Percentiles rank a stretch among this genome's conserved stretches.
phyloP scores from a whole-genome alignment of 2,113 vertebrate species.

The Ageneiosus marmoratus region DNA sequence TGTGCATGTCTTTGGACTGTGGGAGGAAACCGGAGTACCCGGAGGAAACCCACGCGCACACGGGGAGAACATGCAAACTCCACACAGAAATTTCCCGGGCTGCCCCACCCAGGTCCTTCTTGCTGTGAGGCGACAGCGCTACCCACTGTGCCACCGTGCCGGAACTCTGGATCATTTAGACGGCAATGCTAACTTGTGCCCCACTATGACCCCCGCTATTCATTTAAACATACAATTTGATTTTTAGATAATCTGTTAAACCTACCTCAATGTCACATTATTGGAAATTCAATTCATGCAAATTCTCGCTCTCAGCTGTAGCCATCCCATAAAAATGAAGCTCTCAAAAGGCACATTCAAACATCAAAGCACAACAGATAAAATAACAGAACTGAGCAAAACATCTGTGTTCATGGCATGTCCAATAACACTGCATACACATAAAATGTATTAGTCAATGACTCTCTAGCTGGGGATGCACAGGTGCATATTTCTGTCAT shows the following conservation, averaged over 20 bases:
- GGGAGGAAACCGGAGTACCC: too few species aligned
- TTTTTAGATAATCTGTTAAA: not conserved
- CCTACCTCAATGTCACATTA: not conserved
- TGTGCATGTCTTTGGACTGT: too few species aligned
- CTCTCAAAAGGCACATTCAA: not conserved
- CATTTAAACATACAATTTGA: not conserved
- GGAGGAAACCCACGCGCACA: too few species aligned
- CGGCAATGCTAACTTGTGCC: not conserved
- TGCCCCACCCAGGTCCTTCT: too few species aligned
- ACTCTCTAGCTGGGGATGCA: not conserved
- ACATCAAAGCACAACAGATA: not conserved
- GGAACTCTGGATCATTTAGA: not conserved
- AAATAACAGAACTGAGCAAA: not conserved
- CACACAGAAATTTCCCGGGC: too few species aligned
- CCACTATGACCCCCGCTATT: not conserved
- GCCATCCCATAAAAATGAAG: not conserved
- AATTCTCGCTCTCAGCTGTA: not conserved
- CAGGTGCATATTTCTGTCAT: conserved; percentile 3
- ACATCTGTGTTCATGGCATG: conserved; percentile 1
- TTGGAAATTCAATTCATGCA: not conserved
- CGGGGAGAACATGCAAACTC: too few species aligned
- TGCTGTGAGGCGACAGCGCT: too few species aligned
- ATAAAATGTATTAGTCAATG: not conserved
- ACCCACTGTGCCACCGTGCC: too few species aligned
- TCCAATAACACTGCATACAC: not conserved